phyloP scores from a whole-genome alignment of 2,113 vertebrate species.

The Triplophysa dalaica region DNA sequence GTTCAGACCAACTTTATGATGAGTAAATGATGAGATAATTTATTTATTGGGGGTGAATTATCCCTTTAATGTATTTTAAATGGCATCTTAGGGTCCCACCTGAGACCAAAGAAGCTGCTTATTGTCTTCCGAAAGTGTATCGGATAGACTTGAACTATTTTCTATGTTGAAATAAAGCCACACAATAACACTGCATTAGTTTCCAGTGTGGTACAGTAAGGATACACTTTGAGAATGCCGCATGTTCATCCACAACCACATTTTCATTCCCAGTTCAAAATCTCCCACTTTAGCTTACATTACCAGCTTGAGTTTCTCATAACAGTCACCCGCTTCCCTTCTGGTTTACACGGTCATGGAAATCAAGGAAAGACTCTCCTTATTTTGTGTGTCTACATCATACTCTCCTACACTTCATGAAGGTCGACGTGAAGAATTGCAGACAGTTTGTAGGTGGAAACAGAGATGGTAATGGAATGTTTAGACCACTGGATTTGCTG shows the following conservation, averaged over 20 bases:
- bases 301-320: not conserved
- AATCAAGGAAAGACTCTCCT: not conserved
- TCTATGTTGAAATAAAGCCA: constrained; percentile 16
- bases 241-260: constrained; percentile 8
- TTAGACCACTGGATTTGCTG: constrained; percentile 39
- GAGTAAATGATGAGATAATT: too few species aligned
- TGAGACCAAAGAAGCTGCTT: too few species aligned
- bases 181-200: not conserved
- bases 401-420: not conserved
- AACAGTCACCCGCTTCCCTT: not conserved
- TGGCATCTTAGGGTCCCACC: too few species aligned
- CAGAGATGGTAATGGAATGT: constrained; percentile 7
- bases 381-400: not conserved
- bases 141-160: not conserved
- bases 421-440: not conserved
- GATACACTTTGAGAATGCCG: not conserved
- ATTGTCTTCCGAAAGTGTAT: not conserved
- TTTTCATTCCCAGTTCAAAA: not conserved
- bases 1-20: too few species aligned
- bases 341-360: not conserved
- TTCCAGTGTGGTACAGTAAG: constrained; percentile 14
- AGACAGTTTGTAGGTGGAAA: constrained; percentile 7
- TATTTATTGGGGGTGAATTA: too few species aligned
- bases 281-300: not conserved
- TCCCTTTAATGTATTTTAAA: too few species aligned